Evolutionary conservation across 1,140 invertebrate genomes (phyloP).

Genomic region (Drosophila elegans): DNA sequence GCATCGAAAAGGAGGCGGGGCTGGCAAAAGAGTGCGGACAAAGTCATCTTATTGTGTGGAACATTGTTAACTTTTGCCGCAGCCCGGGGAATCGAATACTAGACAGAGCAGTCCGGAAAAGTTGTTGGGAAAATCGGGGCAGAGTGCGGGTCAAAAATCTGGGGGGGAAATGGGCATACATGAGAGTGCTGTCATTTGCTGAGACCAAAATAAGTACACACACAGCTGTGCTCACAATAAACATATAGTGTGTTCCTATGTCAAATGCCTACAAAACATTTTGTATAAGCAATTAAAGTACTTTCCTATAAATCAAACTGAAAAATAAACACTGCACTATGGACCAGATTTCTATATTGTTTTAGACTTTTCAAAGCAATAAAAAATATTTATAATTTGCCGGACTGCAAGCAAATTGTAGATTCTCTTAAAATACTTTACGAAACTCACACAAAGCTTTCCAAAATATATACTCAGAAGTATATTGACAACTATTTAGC

Average conservation of each 20-base stretch:
- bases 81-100: conserved; percentile 12
- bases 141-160: not conserved
- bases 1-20: not conserved
- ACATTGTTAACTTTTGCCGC: conserved; percentile 50
- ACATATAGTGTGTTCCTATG: not conserved
- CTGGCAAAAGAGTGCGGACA: conserved; percentile 12
- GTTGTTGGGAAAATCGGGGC: not conserved
- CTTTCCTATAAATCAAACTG: not conserved
- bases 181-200: conserved; percentile 6
- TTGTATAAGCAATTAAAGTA: not conserved
- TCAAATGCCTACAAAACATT: not conserved
- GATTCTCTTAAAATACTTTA: too few relatives aligned
- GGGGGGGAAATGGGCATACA: not conserved
- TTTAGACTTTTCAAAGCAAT: not conserved
- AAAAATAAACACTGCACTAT: not conserved
- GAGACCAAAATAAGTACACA: not conserved
- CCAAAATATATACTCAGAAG: not conserved
- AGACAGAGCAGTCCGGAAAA: not conserved
- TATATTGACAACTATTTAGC: not conserved
- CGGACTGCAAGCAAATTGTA: too few relatives aligned
- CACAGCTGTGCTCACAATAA: not conserved
- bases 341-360: not conserved
- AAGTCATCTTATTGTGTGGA: conserved; percentile 50
- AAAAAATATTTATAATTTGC: too few relatives aligned
- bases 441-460: too few relatives aligned